Conservation (phyloP, 2,888 invertebrate genomes). For the Chymomyza fuscimana region DNA sequence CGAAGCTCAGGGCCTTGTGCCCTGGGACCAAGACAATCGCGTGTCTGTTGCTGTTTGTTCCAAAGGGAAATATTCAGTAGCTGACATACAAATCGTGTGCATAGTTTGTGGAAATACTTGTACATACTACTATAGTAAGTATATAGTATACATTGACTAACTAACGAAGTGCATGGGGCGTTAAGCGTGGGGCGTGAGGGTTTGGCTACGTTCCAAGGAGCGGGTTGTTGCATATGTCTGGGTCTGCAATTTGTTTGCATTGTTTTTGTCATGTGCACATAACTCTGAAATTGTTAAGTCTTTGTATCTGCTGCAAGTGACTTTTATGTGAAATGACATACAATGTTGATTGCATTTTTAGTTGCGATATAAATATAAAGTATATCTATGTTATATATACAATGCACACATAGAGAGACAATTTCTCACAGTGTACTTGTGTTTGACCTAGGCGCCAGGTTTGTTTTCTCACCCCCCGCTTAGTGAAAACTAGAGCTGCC, state of each 20-base stretch:
- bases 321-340: constrained; percentile 30
- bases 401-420: constrained; percentile 1
- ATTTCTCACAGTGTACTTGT: constrained; percentile 39
- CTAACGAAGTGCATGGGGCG: constrained; percentile 17
- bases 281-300: constrained; percentile 64
- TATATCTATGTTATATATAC: constrained; percentile 55
- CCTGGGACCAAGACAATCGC: constrained; percentile 53
- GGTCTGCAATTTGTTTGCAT: constrained; percentile 20
- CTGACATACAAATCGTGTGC: constrained; percentile 20
- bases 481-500: background rate
- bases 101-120: constrained; percentile 8
- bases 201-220: constrained; percentile 11
- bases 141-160: constrained; percentile 50
- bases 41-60: constrained; percentile 63
- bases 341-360: constrained; percentile 52
- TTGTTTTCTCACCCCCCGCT: background rate
- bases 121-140: constrained; percentile 31
- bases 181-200: constrained; percentile 15
- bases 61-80: constrained; percentile 9
- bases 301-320: constrained; percentile 36
- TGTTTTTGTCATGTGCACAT: constrained; percentile 51
- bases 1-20: constrained; percentile 4
- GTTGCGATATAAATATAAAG: constrained; percentile 43
- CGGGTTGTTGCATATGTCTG: constrained; percentile 18
- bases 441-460: background rate